A percentile compares a stretch with the other conserved stretches of the same genome.
phyloP scores from a whole-genome alignment of 1,140 invertebrate species.

The Plectus sambesii region DNA sequence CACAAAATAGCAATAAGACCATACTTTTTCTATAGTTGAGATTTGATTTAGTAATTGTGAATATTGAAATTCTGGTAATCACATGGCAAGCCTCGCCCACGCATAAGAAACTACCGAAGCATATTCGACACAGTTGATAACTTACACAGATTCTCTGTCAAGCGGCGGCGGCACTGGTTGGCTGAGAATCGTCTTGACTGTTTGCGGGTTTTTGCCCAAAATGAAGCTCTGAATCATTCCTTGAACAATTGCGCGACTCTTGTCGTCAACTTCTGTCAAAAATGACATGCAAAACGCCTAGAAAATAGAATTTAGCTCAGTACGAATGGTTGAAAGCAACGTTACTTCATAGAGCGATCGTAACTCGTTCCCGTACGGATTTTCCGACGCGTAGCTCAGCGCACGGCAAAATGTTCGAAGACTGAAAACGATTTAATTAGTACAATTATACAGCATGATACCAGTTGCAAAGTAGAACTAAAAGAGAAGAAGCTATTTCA shows the following conservation, averaged over 20 bases:
- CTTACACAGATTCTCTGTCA: conserved; percentile 49
- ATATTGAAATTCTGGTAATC: conserved; percentile 2
- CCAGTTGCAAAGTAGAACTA: neutral
- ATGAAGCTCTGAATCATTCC: conserved; percentile 55
- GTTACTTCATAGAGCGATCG: conserved; percentile 72
- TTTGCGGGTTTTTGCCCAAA: conserved; percentile 40
- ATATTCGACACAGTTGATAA: neutral
- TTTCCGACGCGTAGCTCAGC: conserved; percentile 64
- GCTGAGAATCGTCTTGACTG: conserved; percentile 54
- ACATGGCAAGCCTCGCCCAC: neutral
- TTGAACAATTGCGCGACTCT: conserved; percentile 63
- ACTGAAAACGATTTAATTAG: conserved; percentile 57
- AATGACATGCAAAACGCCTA: conserved; percentile 82
- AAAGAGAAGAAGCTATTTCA: conserved; percentile 5
- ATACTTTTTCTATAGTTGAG: too few relatives aligned
- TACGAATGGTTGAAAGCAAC: conserved; percentile 1
- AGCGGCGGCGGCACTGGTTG: conserved; percentile 60
- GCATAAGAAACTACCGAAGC: neutral
- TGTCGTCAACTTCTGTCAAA: conserved; percentile 75
- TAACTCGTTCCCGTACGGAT: conserved; percentile 65
- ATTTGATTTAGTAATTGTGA: neutral
- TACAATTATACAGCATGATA: conserved; percentile 3
- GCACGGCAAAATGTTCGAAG: conserved; percentile 85
- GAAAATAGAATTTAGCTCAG: conserved; percentile 8
- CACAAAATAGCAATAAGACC: neutral